Base-by-base conservation (phyloP, 1,140 invertebrate species). In the Nylanderia fulva region DNA sequence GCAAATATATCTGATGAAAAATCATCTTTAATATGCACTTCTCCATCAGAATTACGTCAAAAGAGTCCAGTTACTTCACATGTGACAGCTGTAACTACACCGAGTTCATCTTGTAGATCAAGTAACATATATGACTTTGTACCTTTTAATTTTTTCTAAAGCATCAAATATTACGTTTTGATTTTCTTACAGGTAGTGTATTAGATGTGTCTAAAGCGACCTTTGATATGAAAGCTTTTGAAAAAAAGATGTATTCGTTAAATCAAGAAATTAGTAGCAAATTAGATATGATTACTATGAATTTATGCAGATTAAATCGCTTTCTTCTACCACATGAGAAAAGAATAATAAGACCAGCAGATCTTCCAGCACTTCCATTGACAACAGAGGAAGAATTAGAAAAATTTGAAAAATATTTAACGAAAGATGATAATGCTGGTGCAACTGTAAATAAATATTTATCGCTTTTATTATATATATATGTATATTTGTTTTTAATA, bases 61-160 rank as follows among this genome's bases (percentile, higher is more conserved):
- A 66, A 13, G n/a, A 66, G 36, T 66, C 63, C 63, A 42, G 18
- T 66, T 66, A 66, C 33, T 66, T 39, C 63, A 42, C 63, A 66
- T 42, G 0, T 66, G 7, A 66, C 36, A 66, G n/a, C 63, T 66
- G 0, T 9, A 13, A 21, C 33, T 68, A 68, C 64, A 48, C 39
- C 69, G 0, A 4, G 21, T 2, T 72, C 48, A 72, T 24, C 18
- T 21, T 0, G 24, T 71, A 8, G 0, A 72, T 56, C 29, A 72
- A 27, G 45, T 72, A 33, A 29, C 54, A 36, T 56, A 18, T 27
- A 33, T 33, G 29, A 33, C 29, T 33, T 33, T 33, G 29, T 33
- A 33, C 29, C 18, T 68, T 63, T 63, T 2, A 11, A 45, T 24
- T 21, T 54, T 52, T 54, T 71, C 27, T 52, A 56, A n/a, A n/a